Evolutionary conservation across 2,888 invertebrate genomes (phyloP).

Genomic region (Belgica antarctica): DNA sequence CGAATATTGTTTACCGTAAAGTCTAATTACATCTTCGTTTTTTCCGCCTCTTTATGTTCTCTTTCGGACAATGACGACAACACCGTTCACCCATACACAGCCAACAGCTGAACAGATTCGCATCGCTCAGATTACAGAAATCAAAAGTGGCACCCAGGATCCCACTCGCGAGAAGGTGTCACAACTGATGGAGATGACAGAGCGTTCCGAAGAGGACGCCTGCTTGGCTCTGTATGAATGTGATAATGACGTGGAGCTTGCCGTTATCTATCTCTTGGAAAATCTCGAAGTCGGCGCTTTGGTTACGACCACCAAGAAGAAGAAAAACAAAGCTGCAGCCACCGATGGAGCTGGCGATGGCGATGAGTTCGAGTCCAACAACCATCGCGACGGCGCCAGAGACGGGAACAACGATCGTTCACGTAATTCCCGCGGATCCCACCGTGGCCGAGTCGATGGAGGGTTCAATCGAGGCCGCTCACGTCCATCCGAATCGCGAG

Average conservation of each 20-base stretch:
- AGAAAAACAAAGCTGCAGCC: constrained; percentile 72
- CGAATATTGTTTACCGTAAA: constrained; percentile 8
- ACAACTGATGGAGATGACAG: constrained; percentile 86
- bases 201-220: constrained; percentile 85
- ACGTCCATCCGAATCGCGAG: constrained; percentile 48
- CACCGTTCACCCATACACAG: constrained; percentile 52
- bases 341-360: constrained; percentile 57
- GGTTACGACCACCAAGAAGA: constrained; percentile 84
- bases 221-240: constrained; percentile 90
- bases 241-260: constrained; percentile 82
- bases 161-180: constrained; percentile 69
- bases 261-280: constrained; percentile 55
- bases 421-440: not conserved
- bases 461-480: constrained; percentile 51
- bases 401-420: constrained; percentile 47
- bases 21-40: constrained; percentile 32
- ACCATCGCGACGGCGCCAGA: constrained; percentile 49
- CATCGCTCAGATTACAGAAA: constrained; percentile 78
- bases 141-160: constrained; percentile 62
- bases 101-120: constrained; percentile 82
- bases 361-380: constrained; percentile 49
- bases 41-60: too few species aligned
- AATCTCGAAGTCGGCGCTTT: constrained; percentile 66
- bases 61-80: too few species aligned
- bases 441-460: not conserved